Evolutionary conservation across 2,888 invertebrate genomes (phyloP).

Genomic region (Drosophila leonis): DNA sequence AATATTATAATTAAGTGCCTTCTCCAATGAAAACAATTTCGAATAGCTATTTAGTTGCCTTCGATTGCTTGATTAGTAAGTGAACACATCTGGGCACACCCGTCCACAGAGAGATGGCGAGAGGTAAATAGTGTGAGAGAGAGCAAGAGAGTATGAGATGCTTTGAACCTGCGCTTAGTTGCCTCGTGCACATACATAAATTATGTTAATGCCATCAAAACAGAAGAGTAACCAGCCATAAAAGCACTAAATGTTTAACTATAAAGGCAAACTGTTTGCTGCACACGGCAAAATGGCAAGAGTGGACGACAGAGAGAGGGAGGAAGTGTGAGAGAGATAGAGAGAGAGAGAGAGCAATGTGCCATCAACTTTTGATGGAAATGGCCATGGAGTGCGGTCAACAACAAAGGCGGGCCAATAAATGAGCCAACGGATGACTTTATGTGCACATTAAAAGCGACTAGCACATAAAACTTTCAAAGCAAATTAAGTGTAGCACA

Average conservation of each 20-base stretch:
- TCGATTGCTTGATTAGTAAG: conserved; percentile 66
- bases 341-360: conserved; percentile 21
- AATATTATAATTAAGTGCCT: not conserved
- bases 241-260: conserved; percentile 71
- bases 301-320: not conserved
- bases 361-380: conserved; percentile 43
- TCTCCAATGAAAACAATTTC: conserved; percentile 16
- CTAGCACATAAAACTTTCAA: conserved; percentile 66
- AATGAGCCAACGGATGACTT: conserved; percentile 63
- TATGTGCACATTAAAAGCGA: conserved; percentile 74
- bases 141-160: not conserved
- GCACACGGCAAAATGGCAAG: conserved; percentile 29
- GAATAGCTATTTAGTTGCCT: conserved; percentile 21
- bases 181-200: conserved; percentile 78
- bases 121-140: conserved; percentile 4
- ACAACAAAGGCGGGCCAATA: conserved; percentile 48
- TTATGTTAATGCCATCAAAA: conserved; percentile 78
- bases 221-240: conserved; percentile 71
- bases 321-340: not conserved
- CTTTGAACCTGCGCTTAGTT: conserved; percentile 65
- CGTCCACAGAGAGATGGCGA: not conserved
- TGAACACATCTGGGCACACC: conserved; percentile 10
- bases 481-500: conserved; percentile 68
- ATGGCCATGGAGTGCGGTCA: conserved; percentile 31
- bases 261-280: conserved; percentile 50